These are phyloP conservation scores for Arenaria interpres DNA, from an alignment of 2,113 vertebrate genomes.

Conservation along the genomic window DNA sequence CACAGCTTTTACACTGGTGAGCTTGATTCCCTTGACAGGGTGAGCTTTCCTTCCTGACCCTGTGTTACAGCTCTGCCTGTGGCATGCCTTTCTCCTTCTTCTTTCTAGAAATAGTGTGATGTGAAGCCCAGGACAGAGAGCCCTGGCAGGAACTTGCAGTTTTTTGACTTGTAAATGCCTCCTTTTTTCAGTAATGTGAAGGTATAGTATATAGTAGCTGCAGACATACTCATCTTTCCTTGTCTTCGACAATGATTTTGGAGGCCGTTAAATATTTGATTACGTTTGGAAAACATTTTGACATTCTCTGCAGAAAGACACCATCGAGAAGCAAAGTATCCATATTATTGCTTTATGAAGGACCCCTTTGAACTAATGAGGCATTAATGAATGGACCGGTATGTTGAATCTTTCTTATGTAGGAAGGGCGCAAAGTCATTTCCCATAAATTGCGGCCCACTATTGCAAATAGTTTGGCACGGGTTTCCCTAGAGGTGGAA, in stretches of 20 bases:
- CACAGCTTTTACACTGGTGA: background rate
- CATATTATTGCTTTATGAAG: constrained; percentile 13
- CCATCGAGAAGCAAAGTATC: background rate
- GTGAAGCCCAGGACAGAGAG: background rate
- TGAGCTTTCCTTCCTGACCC: background rate
- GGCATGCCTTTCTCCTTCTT: background rate
- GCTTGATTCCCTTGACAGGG: background rate
- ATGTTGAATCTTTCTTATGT: background rate
- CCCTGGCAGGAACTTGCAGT: background rate
- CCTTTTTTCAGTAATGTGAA: background rate
- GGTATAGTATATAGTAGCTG: background rate
- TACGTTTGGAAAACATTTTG: background rate
- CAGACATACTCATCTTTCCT: background rate
- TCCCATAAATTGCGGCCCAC: constrained; percentile 38
- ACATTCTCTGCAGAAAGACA: background rate
- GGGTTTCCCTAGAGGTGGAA: constrained; percentile 38
- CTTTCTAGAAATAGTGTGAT: background rate
- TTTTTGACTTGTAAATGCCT: background rate
- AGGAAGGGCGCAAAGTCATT: constrained; percentile 36
- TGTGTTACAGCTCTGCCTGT: background rate
- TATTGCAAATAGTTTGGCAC: constrained; percentile 42
- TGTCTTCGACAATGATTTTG: background rate
- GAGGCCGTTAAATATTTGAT: background rate
- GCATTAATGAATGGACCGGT: constrained; percentile 19
- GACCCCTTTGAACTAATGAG: constrained; percentile 27